phyloP scores from a whole-genome alignment of 1,140 invertebrate genomes.

The Drosophila santomea region DNA sequence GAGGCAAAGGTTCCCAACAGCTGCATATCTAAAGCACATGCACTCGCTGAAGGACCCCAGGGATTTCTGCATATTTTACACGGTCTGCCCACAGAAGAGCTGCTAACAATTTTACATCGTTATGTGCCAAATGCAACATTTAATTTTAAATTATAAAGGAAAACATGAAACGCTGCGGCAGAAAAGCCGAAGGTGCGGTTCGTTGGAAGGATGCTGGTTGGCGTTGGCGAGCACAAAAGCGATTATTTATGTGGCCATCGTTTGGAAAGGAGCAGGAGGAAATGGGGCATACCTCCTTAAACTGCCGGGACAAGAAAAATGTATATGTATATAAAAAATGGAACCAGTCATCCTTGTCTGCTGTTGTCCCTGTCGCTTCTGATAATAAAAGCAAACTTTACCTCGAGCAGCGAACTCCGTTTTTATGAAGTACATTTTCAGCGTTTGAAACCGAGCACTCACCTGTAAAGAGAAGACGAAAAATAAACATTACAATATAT shows the following conservation, averaged over 20 bases:
- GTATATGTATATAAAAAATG: conserved; percentile 3
- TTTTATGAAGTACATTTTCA: conserved; percentile 60
- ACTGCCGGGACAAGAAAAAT: neutral
- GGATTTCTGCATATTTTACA: conserved; percentile 67
- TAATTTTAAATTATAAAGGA: conserved; percentile 80
- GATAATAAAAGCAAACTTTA: conserved; percentile 78
- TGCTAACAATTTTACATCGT: conserved; percentile 75
- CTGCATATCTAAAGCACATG: conserved; percentile 31
- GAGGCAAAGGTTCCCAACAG: conserved; percentile 5
- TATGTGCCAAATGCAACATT: conserved; percentile 81
- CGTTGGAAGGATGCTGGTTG: neutral
- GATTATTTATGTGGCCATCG: conserved; percentile 69
- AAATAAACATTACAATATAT: conserved; percentile 81
- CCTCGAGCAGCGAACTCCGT: conserved; percentile 40
- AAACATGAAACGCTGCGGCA: conserved; percentile 49
- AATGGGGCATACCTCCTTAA: conserved; percentile 25
- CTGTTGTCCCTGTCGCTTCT: conserved; percentile 62
- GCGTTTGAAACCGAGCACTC: conserved; percentile 51
- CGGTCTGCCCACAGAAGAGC: conserved; percentile 11
- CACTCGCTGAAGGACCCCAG: conserved; percentile 22
- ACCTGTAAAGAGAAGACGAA: conserved; percentile 69
- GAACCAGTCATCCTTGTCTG: conserved; percentile 26
- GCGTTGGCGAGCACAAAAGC: conserved; percentile 58
- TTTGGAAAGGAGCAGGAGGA: conserved; percentile 1
- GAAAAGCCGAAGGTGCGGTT: neutral